Evolutionary conservation across 2,113 vertebrate genomes (phyloP).

Genomic region (Dipodomys stephensi): DNA sequence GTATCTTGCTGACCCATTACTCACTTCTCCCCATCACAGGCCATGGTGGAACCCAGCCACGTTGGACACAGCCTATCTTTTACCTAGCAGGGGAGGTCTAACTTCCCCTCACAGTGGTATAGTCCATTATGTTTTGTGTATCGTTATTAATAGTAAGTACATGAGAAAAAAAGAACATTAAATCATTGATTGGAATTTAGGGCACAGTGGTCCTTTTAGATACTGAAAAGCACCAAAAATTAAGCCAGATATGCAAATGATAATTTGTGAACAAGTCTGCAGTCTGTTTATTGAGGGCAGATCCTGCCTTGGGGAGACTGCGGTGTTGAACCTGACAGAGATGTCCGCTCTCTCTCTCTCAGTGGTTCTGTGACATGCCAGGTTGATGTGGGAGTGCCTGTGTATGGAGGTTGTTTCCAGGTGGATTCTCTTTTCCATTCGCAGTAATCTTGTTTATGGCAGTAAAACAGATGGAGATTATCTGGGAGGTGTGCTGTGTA

Average conservation of each 20-base stretch:
- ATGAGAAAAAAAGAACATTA: not conserved
- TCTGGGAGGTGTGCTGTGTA: slow-evolving; percentile 65
- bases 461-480: slow-evolving; percentile 70
- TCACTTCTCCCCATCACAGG: no score
- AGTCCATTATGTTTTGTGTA: not conserved
- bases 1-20: no score
- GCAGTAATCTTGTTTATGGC: slow-evolving; percentile 72
- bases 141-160: not conserved
- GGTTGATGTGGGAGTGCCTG: not conserved
- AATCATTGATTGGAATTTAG: not conserved
- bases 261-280: slow-evolving; percentile 41
- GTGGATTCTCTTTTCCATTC: slow-evolving; percentile 48
- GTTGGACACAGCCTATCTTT: no score
- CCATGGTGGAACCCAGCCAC: no score
- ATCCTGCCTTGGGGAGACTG: not conserved
- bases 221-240: not conserved
- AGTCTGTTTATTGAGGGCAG: no score
- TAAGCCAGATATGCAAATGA: slow-evolving; percentile 4
- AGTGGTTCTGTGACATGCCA: not conserved
- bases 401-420: slow-evolving; percentile 37
- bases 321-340: not conserved
- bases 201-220: not conserved
- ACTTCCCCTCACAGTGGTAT: no score
- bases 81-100: no score
- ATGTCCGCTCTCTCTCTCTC: not conserved